Evolutionary conservation across 2,113 vertebrate genomes (phyloP), one percentile per base, ranked within the genome.

Genomic region (Onychostoma macrolepis): DNA sequence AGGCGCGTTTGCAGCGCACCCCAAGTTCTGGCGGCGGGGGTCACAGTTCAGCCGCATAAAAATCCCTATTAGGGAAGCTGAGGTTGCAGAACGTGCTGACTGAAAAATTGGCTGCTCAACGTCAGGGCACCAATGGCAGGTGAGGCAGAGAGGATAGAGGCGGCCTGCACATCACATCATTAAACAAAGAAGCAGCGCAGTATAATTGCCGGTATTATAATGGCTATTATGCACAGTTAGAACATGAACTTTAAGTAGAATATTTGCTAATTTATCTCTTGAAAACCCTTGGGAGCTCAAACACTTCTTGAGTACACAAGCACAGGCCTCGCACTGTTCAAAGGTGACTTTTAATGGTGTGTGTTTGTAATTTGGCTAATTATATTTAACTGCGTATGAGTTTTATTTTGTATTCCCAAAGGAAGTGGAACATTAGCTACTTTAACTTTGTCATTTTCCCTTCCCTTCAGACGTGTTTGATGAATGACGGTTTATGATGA

Each of bases 41-140:
- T 96, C 95, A 93, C 41, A 92, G 94, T 93, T 96, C 90, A 92
- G 92, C 82, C 89, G 92, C 92, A 91, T 90, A 91, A 94, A 92
- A 92, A 89, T 89, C 89, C 93, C 92, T 96, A 94, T 94, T 96
- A 94, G 91, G 89, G 92, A 93, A 96, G 96, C 96, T 97, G 96
- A 97, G 94, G 90, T 93, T 94, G 97, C 96, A 96, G 90, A 97
- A 96, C 93, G 83, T 90, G 88, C 92, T 33, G 93, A 91, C 91
- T 96, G 95, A 96, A 96, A 96, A 97, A 96, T 96, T 93, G 93
- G 87, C 88, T 26, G 36, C 90, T 91, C 87, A 89, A 95, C 86
- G 33, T 91, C 94, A 93, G 93, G 93, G 90, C 92, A 93, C 90
- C 82, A 89, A 88, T 94, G 92, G 93, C 93, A 92, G 88, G 91